These are phyloP conservation scores for Abrostola tripartita DNA, from an alignment of 2,888 invertebrate genomes.

Conservation along the genomic window DNA sequence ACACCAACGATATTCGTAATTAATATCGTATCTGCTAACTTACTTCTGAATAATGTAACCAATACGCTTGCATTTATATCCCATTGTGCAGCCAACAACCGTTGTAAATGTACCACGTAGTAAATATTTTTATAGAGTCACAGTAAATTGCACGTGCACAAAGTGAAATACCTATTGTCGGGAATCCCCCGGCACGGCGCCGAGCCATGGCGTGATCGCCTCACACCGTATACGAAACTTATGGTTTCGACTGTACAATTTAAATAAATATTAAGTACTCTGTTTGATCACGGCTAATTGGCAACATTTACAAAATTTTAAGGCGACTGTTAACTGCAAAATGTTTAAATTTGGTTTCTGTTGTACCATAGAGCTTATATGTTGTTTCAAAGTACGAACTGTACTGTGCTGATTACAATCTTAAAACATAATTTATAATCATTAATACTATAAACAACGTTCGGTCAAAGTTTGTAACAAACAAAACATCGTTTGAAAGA, in stretches of 20 bases:
- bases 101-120: conserved; percentile 42
- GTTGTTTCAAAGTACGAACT: not conserved
- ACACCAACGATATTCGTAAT: no score
- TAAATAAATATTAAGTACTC: conserved; percentile 68
- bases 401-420: not conserved
- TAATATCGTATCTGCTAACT: not conserved
- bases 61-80: conserved; percentile 52
- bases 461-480: no score
- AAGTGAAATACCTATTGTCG: conserved; percentile 65
- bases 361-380: not conserved
- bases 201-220: conserved; percentile 72
- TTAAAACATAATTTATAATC: no score
- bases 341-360: conserved; percentile 9
- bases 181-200: conserved; percentile 68
- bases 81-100: conserved; percentile 46
- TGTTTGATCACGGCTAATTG: conserved; percentile 67
- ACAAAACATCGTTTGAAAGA: no score
- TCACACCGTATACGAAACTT: conserved; percentile 72
- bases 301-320: conserved; percentile 58
- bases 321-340: conserved; percentile 33
- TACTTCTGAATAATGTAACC: conserved; percentile 36
- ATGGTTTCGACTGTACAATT: conserved; percentile 73
- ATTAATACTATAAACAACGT: no score
- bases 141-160: conserved; percentile 70
- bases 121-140: conserved; percentile 60